A percentile compares a stretch with the other conserved stretches of the same genome.
phyloP scores from a whole-genome alignment of 2,888 invertebrate species.

The Chrysolina haemoptera region DNA sequence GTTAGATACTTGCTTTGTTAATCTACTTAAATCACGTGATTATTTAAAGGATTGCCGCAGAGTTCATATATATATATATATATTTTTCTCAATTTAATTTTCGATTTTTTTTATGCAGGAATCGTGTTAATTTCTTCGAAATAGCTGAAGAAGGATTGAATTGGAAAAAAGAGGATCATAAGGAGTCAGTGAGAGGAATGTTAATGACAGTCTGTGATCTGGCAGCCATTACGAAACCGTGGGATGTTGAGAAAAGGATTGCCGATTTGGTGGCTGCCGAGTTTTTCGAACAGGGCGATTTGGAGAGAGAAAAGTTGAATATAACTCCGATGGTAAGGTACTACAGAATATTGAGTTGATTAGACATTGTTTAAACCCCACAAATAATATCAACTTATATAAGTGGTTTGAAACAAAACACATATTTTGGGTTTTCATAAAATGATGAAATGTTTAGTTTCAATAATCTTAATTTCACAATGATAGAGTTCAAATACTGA shows the following conservation, averaged over 20 bases:
- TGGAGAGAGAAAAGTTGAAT: conserved; percentile 90
- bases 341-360: neutral
- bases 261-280: conserved; percentile 93
- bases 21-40: too few species aligned
- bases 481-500: too few species aligned
- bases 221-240: conserved; percentile 95
- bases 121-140: conserved; percentile 88
- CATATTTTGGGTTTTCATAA: too few species aligned
- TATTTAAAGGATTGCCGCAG: too few species aligned
- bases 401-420: too few species aligned
- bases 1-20: too few species aligned
- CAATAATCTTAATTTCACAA: too few species aligned
- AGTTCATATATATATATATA: too few species aligned
- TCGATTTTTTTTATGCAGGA: conserved; percentile 73
- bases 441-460: too few species aligned
- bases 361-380: neutral
- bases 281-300: conserved; percentile 94
- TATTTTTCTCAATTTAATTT: neutral
- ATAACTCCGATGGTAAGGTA: conserved; percentile 89
- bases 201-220: conserved; percentile 96
- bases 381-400: neutral
- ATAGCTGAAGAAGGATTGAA: conserved; percentile 75
- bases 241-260: conserved; percentile 93
- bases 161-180: conserved; percentile 83
- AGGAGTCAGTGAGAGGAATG: conserved; percentile 90